These are phyloP conservation scores for Chesias legatella DNA, from an alignment of 2,888 invertebrate species.

Conservation along the genomic window DNA sequence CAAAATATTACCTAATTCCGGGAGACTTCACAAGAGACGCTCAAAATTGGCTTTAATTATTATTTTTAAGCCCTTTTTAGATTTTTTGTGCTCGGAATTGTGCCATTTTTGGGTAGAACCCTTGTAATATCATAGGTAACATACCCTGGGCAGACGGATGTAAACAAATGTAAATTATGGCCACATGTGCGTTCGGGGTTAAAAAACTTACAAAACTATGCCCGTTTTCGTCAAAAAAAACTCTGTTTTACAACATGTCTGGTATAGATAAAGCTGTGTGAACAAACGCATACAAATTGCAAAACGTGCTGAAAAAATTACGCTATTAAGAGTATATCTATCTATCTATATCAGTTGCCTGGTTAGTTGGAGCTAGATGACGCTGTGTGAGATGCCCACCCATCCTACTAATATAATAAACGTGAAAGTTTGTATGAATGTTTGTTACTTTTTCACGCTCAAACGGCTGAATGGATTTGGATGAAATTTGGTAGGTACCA, in stretches of 20 bases:
- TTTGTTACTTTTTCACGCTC: too few species aligned
- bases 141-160: constrained; percentile 64
- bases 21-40: too few species aligned
- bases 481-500: too few species aligned
- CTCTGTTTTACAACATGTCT: constrained; percentile 52
- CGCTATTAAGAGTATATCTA: too few species aligned
- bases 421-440: too few species aligned
- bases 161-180: constrained; percentile 65
- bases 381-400: too few species aligned
- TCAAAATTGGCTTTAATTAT: not conserved
- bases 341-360: too few species aligned
- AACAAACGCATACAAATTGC: constrained; percentile 21
- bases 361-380: too few species aligned
- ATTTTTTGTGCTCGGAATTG: constrained; percentile 14
- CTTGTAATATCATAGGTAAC: constrained; percentile 40
- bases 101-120: constrained; percentile 19
- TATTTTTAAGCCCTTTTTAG: constrained; percentile 15
- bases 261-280: constrained; percentile 43
- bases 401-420: too few species aligned
- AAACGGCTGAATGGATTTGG: too few species aligned
- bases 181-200: constrained; percentile 63
- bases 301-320: constrained; percentile 12
- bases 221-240: constrained; percentile 42
- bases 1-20: too few species aligned
- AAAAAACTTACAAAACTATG: constrained; percentile 47